phyloP scores from a whole-genome alignment of 2,888 invertebrate species.

The Acronicta aceris region DNA sequence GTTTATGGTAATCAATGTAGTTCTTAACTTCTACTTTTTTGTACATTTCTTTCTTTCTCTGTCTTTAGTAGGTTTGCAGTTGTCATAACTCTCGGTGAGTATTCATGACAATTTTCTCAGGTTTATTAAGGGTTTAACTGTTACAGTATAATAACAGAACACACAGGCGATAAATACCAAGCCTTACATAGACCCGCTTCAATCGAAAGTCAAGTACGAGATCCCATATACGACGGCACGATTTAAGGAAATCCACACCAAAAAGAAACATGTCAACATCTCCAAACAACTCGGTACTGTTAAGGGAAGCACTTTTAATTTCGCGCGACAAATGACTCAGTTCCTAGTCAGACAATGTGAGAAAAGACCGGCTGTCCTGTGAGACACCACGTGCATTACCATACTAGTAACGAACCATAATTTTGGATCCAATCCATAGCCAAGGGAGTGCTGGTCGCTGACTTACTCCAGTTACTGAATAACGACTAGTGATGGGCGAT shows the following conservation, averaged over 20 bases:
- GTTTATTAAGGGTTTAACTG: too few species aligned
- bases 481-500: conserved; percentile 46
- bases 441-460: conserved; percentile 64
- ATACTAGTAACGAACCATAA: conserved; percentile 78
- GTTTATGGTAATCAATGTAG: too few species aligned
- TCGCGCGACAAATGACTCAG: conserved; percentile 43
- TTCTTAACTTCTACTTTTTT: too few species aligned
- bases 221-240: conserved; percentile 26
- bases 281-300: conserved; percentile 31
- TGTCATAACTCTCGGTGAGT: not conserved
- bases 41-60: too few species aligned
- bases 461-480: conserved; percentile 69
- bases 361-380: conserved; percentile 61
- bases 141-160: too few species aligned
- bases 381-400: conserved; percentile 83
- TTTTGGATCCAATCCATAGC: conserved; percentile 84
- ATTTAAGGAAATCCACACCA: conserved; percentile 42
- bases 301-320: conserved; percentile 57
- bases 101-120: too few species aligned
- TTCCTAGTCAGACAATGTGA: conserved; percentile 60
- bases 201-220: conserved; percentile 20
- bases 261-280: conserved; percentile 35
- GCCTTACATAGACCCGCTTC: conserved; percentile 11
- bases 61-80: too few species aligned
- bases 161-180: not conserved